Evolutionary conservation across 2,888 invertebrate genomes (phyloP).

Genomic region (Leptopterna dolabrata): DNA sequence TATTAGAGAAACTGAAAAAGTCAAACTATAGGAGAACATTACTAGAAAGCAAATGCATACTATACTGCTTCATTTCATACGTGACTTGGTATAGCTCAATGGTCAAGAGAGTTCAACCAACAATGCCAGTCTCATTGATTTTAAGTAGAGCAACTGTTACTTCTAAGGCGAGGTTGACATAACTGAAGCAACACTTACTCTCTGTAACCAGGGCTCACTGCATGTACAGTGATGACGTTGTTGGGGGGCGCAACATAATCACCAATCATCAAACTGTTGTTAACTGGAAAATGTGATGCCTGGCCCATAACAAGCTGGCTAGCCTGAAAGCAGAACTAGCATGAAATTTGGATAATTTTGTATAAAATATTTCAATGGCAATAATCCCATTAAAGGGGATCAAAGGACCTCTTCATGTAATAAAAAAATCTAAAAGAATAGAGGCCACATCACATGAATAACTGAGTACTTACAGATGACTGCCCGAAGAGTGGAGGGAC

Average conservation of each 20-base stretch:
- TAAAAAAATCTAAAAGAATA: not conserved
- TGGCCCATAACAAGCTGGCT: conserved; percentile 72
- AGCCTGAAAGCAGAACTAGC: conserved; percentile 54
- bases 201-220: conserved; percentile 57
- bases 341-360: not conserved
- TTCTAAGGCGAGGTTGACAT: not conserved
- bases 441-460: not conserved
- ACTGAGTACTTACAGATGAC: conserved; percentile 65
- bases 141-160: not conserved
- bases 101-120: not conserved
- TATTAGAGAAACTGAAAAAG: not conserved
- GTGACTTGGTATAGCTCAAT: not conserved
- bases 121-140: not conserved
- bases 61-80: not conserved
- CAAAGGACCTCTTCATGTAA: not conserved
- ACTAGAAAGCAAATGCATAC: not conserved
- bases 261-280: conserved; percentile 80
- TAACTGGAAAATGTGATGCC: conserved; percentile 74
- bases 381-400: not conserved
- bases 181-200: conserved; percentile 34
- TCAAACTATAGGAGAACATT: not conserved
- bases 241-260: conserved; percentile 72
- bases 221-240: conserved; percentile 61
- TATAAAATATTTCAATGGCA: not conserved
- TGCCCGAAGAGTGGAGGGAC: conserved; percentile 76